Evolutionary conservation across 2,888 invertebrate species (phyloP), one percentile per base, ranked within the genome.

Genomic region (Lamellibrachia columna): DNA sequence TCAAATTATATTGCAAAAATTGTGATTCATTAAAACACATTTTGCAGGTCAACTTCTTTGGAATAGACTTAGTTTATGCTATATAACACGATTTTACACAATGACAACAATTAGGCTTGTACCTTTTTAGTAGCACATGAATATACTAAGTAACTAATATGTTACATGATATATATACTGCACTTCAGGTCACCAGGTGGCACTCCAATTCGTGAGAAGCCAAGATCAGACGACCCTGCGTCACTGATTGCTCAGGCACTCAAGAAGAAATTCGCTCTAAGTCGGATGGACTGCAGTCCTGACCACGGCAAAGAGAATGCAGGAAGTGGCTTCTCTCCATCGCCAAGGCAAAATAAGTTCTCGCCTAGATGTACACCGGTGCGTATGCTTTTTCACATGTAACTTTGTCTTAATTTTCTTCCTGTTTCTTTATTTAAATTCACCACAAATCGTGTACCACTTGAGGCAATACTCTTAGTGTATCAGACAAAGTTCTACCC

Each of bases 181-280:
- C n/a, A 55, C 90, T 92, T 4, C 94, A 96, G 96, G 93, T 96
- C 96, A 40, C 96, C 96, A 11, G 96, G 96, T 90, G 96, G 96
- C 7, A 96, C 96, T 7, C 96, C 96, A 6, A 58, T 96, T 53
- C 94, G 95, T 91, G 94, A 94, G 90, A 94, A 94, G n/a, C 91
- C 53, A 7, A 91, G 53, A 28, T 91, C 91, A 15, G 52, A 91
- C 22, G 91, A 91, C 22, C 91, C 91, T 52, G 91, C 91, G 40
- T 53, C 91, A 6, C 91, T 91, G 91, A 91, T 91, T 53, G 91
- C 91, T 22, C 52, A 53, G 91, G 91, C 91, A n/a, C 53, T 91
- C 52, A 91, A 91, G 91, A 91, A 91, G 91, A 91, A 91, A n/a
- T 91, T 91, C 7, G 91, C 91, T n/a, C 58, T 90, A 28, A 92